Evolutionary conservation across 2,113 vertebrate species (phyloP).

Genomic region (Actinemys pallida): DNA sequence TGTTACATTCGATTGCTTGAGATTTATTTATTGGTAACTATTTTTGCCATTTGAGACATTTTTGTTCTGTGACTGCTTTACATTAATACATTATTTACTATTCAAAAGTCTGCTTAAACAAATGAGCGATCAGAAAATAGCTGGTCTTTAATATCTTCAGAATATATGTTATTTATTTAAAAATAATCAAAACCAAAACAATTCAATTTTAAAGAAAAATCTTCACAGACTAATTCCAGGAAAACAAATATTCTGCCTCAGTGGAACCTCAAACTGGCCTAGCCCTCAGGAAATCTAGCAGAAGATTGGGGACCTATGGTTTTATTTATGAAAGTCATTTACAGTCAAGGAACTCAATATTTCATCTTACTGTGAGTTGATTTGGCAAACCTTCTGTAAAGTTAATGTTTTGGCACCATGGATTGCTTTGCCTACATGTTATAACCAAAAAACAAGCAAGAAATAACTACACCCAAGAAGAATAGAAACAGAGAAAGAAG

Average conservation of each 20-base stretch:
- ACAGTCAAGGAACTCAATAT: not conserved
- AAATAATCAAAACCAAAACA: not conserved
- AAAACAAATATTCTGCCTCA: not conserved
- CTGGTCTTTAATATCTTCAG: not conserved
- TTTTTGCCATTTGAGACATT: not conserved
- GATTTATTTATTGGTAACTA: not conserved
- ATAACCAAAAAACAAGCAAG: not conserved
- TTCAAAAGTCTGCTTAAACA: constrained; percentile 13
- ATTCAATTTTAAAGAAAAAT: not conserved
- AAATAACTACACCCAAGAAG: not conserved
- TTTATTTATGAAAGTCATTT: not conserved
- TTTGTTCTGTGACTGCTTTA: not conserved
- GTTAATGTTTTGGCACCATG: not conserved
- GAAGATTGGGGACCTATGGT: not conserved
- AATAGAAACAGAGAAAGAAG: not conserved
- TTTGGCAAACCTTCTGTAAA: not conserved
- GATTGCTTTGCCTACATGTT: not conserved
- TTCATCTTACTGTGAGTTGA: not conserved
- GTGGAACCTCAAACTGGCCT: not conserved
- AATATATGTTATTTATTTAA: not conserved
- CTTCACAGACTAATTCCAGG: not conserved
- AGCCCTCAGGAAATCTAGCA: not conserved
- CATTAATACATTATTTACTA: not conserved
- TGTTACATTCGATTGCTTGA: not conserved
- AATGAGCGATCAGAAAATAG: not conserved